phyloP scores from a whole-genome alignment of 2,113 vertebrate species.

The Oryzias curvinotus region DNA sequence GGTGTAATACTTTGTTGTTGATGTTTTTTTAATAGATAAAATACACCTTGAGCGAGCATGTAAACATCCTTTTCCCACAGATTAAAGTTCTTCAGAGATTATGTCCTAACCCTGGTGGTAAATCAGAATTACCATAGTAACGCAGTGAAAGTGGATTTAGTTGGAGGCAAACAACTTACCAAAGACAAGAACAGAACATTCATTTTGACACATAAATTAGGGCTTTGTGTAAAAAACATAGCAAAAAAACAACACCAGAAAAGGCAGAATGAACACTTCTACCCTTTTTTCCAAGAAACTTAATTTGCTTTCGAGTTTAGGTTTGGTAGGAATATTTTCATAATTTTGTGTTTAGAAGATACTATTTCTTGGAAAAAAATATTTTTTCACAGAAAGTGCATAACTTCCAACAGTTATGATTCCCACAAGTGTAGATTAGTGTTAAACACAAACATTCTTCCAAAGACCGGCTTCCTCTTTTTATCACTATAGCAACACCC shows the following conservation, averaged over 20 bases:
- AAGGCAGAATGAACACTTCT: too few relatives aligned
- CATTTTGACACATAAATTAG: too few relatives aligned
- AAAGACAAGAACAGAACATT: background rate
- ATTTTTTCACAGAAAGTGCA: constrained; percentile 31
- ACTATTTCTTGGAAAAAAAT: background rate
- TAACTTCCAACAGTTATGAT: background rate
- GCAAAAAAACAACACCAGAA: background rate
- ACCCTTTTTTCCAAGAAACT: background rate
- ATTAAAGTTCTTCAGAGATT: constrained; percentile 41
- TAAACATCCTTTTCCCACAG: constrained; percentile 27
- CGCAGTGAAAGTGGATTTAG: constrained; percentile 3
- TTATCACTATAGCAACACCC: constrained; percentile 2
- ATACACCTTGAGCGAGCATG: constrained; percentile 10
- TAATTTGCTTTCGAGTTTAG: background rate
- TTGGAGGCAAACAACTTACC: constrained; percentile 7
- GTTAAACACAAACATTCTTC: background rate
- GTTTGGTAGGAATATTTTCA: too few relatives aligned
- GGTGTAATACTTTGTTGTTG: background rate
- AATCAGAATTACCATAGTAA: background rate
- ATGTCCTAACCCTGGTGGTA: background rate
- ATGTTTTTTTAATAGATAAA: constrained; percentile 2
- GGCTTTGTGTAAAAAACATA: too few relatives aligned
- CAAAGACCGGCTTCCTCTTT: background rate
- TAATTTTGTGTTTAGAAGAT: too few relatives aligned
- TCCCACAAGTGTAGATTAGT: background rate